Evolutionary conservation across 2,797 vertebrate genomes (phyloP), one percentile per base, ranked within the genome.

Genomic region (Rhinichthys osculus): DNA sequence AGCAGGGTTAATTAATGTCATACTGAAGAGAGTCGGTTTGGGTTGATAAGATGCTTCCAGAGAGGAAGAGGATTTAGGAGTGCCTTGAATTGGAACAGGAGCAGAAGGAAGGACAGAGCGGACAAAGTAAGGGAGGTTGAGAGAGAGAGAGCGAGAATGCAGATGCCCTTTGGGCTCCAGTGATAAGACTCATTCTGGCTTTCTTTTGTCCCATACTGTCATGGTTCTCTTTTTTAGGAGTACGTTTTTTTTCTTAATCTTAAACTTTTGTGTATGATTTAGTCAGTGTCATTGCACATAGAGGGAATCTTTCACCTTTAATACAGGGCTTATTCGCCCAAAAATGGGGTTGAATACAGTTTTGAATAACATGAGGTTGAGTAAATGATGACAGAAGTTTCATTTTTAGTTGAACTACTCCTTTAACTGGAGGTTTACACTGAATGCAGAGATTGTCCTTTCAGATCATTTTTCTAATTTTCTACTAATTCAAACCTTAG

Each of bases 1-100:
- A 88, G 69, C 40, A 6, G 82, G 83, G 87, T 85, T 85, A 89
- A 88, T 87, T 66, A 88, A 81, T 86, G 87, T 87, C 76, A 82
- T 14, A 77, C 21, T 3, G 74, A 83, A 82, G 27, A 73, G 30
- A 85, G 67, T 84, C 27, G 19, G 42, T 85, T 66, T 74, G 67
- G 7, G 54, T 74, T 81, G 86, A 89, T 89, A 82, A 81, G 62
- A 66, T 85, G n/a, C 70, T 86, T 78, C 73, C 67, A 38, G 38
- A 38, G 38, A 5, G 38, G 52, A 72, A 73, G 81, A 77, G 70
- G 79, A 77, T 89, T 81, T 82, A 66, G 33, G 71, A 80, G 72
- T 77, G 78, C 9, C 54, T 21, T 70, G 38, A 82, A 76, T 42
- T 1, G 62, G 66, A 59, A 66, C 73, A 74, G 59, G 33, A 78